Evolutionary conservation across 2,113 vertebrate species (phyloP).

Genomic region (Pluvialis apricaria): DNA sequence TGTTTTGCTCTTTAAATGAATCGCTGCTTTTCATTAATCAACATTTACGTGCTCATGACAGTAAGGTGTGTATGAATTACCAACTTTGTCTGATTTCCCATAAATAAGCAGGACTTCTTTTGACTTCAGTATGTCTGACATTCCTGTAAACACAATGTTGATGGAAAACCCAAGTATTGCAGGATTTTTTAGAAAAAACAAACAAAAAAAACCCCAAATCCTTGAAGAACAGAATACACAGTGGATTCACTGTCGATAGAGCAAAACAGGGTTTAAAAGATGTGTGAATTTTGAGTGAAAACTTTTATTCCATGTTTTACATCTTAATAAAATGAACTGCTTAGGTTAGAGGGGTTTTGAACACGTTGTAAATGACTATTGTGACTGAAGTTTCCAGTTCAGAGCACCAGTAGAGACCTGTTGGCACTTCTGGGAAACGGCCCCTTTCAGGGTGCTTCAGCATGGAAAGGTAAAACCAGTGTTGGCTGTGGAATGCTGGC

Average conservation of each 20-base stretch:
- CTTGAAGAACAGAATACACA: background rate
- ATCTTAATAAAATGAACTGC: background rate
- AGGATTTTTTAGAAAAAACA: background rate
- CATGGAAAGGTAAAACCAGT: background rate
- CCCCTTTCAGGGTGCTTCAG: background rate
- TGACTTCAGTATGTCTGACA: background rate
- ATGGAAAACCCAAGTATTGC: background rate
- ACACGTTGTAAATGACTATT: background rate
- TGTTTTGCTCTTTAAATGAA: background rate
- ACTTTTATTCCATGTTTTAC: background rate
- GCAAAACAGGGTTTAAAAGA: background rate
- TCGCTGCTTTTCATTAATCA: background rate
- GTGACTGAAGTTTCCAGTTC: background rate
- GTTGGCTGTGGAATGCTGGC: background rate
- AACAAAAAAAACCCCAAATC: accelerated
- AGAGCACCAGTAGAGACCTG: background rate
- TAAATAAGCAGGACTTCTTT: background rate
- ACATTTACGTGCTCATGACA: background rate
- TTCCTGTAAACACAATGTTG: background rate
- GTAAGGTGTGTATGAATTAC: background rate
- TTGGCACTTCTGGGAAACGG: background rate
- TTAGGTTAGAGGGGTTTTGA: background rate
- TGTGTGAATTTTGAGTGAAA: background rate
- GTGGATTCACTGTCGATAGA: background rate
- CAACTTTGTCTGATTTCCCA: background rate